Base-by-base conservation (phyloP, 2,888 invertebrate genomes). In the Spilarctia lutea region DNA sequence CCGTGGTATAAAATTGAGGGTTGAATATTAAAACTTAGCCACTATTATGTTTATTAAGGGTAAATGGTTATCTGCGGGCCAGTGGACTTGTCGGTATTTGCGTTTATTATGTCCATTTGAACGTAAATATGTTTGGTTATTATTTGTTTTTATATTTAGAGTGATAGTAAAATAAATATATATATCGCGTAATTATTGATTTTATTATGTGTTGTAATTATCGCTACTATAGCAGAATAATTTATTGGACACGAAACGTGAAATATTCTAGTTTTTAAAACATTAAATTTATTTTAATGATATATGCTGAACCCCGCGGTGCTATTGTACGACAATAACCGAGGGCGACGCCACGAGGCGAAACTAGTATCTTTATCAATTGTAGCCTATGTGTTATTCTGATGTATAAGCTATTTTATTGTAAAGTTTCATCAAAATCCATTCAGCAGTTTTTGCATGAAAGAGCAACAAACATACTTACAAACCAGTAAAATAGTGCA, bases 21-120 rank as follows among this genome's bases (percentile, higher is more conserved):
- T 24, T 30, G 48, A 33, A 48, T 33, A 68, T 68, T 48, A 68
- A 33, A 68, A 68, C 68, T 68, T 33, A 13, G 48, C 33, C 48
- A 48, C 20, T 33, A 48, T 48, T 24, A 68, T 68, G 30, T 48
- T 48, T 33, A 48, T 33, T 11, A 33, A 48, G 48, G 24, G 33
- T 33, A 30, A 68, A 68, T 68, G 33, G 48, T 45, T 48, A 48
- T 24, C 68, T 48, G 30, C 6, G 42, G 30, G 18, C 2, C 45
- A 45, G 20, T 68, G 18, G 13, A 8, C 20, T 20, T 30, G 18
- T 63, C 30, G 33, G 30, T 30, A 48, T 68, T 68, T 48, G 24
- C 48, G 48, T 24, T 30, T 24, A 48, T 1, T 13, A 30, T 33
- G 24, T 68, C 10, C 30, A 68, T 48, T 68, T 48, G 30, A 68